Percentiles rank a stretch among this genome's conserved stretches.
These are phyloP conservation scores for Ranitomeya variabilis DNA, from an alignment of 2,113 vertebrate species.

Conservation along the genomic window DNA sequence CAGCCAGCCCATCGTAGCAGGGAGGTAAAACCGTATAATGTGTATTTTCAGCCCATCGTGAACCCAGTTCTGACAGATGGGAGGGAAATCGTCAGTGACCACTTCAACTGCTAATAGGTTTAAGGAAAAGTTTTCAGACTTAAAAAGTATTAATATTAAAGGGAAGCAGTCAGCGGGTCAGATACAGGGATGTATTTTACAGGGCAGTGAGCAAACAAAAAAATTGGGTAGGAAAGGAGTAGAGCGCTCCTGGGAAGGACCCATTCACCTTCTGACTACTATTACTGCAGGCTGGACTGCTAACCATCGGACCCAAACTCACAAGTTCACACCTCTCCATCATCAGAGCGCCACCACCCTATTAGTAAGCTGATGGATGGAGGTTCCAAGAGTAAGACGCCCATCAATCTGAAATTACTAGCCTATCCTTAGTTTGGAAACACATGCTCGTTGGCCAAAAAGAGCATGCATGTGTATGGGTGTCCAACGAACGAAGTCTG, in stretches of 20 bases:
- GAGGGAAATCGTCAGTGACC: neutral
- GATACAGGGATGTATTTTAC: neutral
- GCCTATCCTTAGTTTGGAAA: too few relatives aligned
- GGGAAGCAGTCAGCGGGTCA: neutral
- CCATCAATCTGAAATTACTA: too few relatives aligned
- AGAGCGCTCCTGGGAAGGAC: neutral
- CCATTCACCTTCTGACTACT: too few relatives aligned
- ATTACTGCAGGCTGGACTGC: too few relatives aligned
- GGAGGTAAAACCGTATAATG: slow-evolving; percentile 10
- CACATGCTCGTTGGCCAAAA: too few relatives aligned
- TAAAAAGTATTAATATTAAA: neutral
- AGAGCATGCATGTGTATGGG: too few relatives aligned
- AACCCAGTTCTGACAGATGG: slow-evolving; percentile 6
- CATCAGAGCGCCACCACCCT: too few relatives aligned
- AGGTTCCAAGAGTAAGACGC: too few relatives aligned
- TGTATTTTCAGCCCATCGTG: neutral
- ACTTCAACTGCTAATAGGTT: neutral
- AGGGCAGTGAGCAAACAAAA: neutral
- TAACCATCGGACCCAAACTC: too few relatives aligned
- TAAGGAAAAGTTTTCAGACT: neutral
- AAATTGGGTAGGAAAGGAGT: neutral
- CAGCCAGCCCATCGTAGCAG: neutral
- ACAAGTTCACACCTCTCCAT: too few relatives aligned
- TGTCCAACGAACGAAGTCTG: too few relatives aligned
- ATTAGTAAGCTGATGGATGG: too few relatives aligned